These are phyloP conservation scores for Papilio helenus DNA, from an alignment of 1,140 invertebrate genomes.

Conservation along the genomic window DNA sequence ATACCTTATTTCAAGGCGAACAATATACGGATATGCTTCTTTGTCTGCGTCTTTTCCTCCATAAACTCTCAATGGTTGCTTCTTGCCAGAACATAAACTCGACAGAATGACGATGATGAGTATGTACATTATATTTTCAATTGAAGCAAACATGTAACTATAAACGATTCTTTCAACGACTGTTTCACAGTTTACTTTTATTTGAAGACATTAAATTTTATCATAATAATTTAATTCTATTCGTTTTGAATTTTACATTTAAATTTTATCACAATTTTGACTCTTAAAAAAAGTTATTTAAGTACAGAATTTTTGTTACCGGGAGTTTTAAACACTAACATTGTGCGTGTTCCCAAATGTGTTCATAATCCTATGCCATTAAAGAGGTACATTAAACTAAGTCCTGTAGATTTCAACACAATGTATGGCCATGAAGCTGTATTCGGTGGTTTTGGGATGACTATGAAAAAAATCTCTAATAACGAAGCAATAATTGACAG, in stretches of 20 bases:
- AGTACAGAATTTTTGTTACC: background rate
- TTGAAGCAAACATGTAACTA: background rate
- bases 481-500: background rate
- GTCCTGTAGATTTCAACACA: conserved; percentile 29
- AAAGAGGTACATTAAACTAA: conserved; percentile 9
- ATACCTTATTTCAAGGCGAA: background rate
- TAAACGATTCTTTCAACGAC: background rate
- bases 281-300: background rate
- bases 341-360: too few relatives aligned
- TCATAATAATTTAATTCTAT: background rate
- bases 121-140: background rate
- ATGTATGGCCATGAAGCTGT: too few relatives aligned
- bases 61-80: conserved; percentile 16
- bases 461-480: background rate
- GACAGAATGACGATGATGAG: background rate
- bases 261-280: background rate
- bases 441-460: conserved; percentile 22
- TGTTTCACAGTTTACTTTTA: background rate
- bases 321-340: too few relatives aligned
- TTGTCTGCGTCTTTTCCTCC: background rate
- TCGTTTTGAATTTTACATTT: background rate
- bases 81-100: background rate
- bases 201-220: background rate
- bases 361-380: conserved; percentile 17
- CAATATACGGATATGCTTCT: conserved; percentile 2